phyloP scores from a whole-genome alignment of 2,888 invertebrate species.

The Rhimphoctona megacephalus region DNA sequence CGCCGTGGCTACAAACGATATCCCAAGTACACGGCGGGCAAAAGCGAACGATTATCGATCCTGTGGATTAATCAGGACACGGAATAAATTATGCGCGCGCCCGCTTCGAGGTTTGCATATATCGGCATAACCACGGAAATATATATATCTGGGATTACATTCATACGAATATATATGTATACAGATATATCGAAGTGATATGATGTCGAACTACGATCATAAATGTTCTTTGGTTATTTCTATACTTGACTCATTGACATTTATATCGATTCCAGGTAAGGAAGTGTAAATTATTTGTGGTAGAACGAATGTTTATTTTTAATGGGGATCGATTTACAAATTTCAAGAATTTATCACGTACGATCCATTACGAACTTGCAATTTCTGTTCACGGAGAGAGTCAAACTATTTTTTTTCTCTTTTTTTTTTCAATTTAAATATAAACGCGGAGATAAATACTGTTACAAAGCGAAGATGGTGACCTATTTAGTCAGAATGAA shows the following conservation, averaged over 20 bases:
- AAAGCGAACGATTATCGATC: conserved; percentile 62
- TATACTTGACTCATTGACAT: conserved; percentile 35
- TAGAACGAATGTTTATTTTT: not conserved
- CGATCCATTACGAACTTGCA: not conserved
- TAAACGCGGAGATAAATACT: not conserved
- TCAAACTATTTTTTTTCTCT: not conserved
- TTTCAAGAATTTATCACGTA: not conserved
- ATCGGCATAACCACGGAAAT: conserved; percentile 32
- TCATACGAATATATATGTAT: not conserved
- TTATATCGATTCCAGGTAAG: not conserved
- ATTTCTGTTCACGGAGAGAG: not conserved
- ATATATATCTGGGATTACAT: not conserved
- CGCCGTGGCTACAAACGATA: conserved; percentile 61
- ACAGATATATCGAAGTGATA: not conserved
- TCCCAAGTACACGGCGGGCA: conserved; percentile 34
- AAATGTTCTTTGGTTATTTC: conserved; percentile 50
- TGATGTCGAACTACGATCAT: conserved; percentile 14
- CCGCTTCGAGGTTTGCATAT: conserved; percentile 26
- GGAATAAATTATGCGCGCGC: conserved; percentile 57
- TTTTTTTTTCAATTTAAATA: not conserved
- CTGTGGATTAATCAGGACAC: conserved; percentile 62
- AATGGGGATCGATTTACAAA: not conserved
- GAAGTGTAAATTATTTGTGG: conserved; percentile 6
- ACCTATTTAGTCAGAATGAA: not conserved
- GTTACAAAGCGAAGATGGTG: not conserved